A percentile compares a stretch with the other conserved stretches of the same genome.
Conservation (phyloP, 1,140 invertebrate species). For the Diorhabda elongata region DNA sequence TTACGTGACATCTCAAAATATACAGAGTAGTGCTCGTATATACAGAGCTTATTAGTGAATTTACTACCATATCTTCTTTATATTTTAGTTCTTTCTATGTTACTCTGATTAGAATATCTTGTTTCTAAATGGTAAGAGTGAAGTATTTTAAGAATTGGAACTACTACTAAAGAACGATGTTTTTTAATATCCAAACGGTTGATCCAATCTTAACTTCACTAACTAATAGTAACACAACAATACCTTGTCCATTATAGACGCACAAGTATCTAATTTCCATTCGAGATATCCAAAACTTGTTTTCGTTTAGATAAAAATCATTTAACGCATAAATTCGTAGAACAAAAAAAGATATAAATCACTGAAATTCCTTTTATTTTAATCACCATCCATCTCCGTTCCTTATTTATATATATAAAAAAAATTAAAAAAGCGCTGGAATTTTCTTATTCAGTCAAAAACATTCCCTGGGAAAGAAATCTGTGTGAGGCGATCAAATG, state of each 20-base stretch:
- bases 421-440: background rate
- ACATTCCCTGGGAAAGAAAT: background rate
- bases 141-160: no score
- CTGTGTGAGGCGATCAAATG: background rate
- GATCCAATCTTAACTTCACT: no score
- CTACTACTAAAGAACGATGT: no score
- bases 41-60: no score
- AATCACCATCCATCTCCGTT: background rate
- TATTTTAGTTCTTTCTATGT: no score
- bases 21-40: no score
- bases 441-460: background rate
- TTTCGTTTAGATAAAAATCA: background rate
- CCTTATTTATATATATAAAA: background rate
- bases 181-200: no score
- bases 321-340: conserved; percentile 2
- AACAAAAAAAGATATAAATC: conserved; percentile 1
- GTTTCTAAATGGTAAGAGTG: no score
- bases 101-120: no score
- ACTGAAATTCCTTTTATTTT: conserved; percentile 3
- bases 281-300: background rate
- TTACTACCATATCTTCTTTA: no score
- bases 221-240: no score
- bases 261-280: background rate
- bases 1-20: no score
- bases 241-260: background rate